These are phyloP conservation scores for Zingel zingel DNA, from an alignment of 2,113 vertebrate genomes.

Conservation along the genomic window DNA sequence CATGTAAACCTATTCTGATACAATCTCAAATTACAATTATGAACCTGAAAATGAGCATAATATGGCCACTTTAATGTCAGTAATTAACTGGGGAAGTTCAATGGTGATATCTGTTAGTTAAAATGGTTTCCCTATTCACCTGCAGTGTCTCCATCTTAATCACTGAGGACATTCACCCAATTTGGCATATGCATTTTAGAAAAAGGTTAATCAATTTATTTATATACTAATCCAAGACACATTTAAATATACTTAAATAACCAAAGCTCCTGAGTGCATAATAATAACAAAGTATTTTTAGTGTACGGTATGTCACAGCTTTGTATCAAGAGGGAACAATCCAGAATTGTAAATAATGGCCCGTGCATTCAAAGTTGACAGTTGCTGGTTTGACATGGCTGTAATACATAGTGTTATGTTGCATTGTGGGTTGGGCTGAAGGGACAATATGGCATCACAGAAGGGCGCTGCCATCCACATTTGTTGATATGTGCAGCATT, in stretches of 20 bases:
- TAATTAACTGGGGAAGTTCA: no score
- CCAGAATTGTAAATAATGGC: not conserved
- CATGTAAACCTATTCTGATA: no score
- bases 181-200: not conserved
- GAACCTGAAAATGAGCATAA: no score
- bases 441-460: not conserved
- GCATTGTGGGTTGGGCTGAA: constrained; percentile 11
- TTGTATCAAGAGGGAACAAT: not conserved
- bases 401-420: constrained; percentile 1
- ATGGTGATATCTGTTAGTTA: no score
- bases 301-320: not conserved
- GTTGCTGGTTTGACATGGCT: not conserved
- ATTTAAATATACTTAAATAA: not conserved
- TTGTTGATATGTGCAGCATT: not conserved
- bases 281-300: not conserved
- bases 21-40: no score
- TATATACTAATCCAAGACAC: not conserved
- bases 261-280: not conserved
- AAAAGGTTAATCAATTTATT: not conserved
- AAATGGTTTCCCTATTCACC: no score
- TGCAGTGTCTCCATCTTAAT: not conserved
- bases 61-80: no score
- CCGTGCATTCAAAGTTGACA: not conserved
- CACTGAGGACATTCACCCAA: not conserved
- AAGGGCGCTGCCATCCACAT: not conserved